Conservation (phyloP, 2,888 invertebrate species). For the Tenodera sinensis region DNA sequence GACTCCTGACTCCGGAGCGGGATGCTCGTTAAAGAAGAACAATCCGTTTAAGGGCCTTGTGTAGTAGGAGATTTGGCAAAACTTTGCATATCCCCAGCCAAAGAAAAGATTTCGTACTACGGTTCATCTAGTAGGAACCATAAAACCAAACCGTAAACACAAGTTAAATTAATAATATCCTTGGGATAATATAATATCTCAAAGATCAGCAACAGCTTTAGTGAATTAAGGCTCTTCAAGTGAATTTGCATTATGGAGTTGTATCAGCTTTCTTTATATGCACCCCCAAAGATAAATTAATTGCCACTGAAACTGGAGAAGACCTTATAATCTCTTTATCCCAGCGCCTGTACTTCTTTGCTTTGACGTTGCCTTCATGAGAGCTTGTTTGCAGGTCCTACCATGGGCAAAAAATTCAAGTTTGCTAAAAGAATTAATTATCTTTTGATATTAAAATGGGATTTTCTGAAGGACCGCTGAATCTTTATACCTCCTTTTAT, state of each 20-base stretch:
- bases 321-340: not conserved
- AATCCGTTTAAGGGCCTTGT: not conserved
- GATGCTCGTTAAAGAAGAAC: not conserved
- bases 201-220: not conserved
- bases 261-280: not conserved
- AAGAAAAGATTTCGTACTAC: not conserved
- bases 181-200: not conserved
- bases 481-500: not conserved
- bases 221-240: not conserved
- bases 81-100: not conserved
- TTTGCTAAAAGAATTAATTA: not conserved
- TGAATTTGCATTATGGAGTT: not conserved
- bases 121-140: not conserved
- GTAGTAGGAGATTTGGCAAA: not conserved
- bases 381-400: not conserved
- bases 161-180: not conserved
- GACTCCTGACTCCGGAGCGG: not conserved
- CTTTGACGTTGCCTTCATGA: not conserved
- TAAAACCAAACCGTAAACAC: not conserved
- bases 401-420: not conserved
- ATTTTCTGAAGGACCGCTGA: not conserved
- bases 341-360: not conserved
- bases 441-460: not conserved
- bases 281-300: not conserved
- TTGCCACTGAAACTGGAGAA: not conserved